Evolutionary conservation across 2,113 vertebrate species (phyloP).

Genomic region (Cyprinus carpio): DNA sequence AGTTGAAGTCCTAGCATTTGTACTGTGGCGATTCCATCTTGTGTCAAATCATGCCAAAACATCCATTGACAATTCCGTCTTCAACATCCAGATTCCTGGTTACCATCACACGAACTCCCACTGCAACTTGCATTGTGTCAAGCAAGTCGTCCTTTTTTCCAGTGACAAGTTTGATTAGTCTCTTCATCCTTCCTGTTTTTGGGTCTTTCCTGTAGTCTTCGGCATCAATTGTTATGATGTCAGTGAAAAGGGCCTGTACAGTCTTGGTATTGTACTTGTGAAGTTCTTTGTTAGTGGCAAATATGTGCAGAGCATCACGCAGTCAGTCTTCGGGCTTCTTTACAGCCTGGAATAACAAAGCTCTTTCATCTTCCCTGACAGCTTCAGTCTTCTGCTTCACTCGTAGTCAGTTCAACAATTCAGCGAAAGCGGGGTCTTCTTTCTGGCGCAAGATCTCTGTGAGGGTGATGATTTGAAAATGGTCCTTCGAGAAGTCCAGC

Average conservation of each 20-base stretch:
- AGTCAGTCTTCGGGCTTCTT: no score
- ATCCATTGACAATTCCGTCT: neutral
- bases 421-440: no score
- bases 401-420: no score
- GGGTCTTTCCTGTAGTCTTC: neutral
- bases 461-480: neutral
- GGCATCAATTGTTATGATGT: neutral
- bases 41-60: slow-evolving; percentile 1
- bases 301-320: no score
- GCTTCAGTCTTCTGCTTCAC: no score
- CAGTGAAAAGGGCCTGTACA: neutral
- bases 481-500: slow-evolving; percentile 21
- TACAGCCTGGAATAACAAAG: no score
- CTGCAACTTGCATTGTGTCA: neutral
- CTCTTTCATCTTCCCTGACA: no score
- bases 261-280: no score
- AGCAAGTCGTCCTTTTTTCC: neutral
- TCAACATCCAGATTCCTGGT: neutral
- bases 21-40: neutral
- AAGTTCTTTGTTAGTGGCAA: neutral
- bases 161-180: neutral
- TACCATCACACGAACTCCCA: neutral
- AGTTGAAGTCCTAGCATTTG: neutral
- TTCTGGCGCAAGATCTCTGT: no score
- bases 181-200: neutral